These are phyloP conservation scores for Pseudoatta argentina DNA, from an alignment of 1,140 invertebrate genomes.

Conservation along the genomic window DNA sequence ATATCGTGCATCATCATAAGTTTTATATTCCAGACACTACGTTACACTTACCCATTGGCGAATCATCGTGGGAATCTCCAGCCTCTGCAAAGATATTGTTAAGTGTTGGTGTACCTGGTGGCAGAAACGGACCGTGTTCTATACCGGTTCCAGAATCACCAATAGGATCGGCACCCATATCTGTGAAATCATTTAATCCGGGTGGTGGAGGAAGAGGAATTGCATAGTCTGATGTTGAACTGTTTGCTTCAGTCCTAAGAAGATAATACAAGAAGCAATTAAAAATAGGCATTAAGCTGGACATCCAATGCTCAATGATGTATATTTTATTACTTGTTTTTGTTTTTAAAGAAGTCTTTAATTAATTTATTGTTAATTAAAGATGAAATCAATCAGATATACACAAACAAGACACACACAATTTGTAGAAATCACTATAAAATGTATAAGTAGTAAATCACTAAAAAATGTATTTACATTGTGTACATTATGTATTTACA, in stretches of 20 bases:
- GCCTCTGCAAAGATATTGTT: conserved; percentile 84
- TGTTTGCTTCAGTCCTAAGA: conserved; percentile 83
- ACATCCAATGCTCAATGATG: no score
- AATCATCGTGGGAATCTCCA: conserved; percentile 82
- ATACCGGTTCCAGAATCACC: conserved; percentile 75
- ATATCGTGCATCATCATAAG: background rate
- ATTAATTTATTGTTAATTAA: no score
- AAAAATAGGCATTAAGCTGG: background rate
- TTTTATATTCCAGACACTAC: background rate
- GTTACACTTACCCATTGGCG: conserved; percentile 79
- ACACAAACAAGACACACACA: background rate
- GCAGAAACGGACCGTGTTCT: conserved; percentile 83
- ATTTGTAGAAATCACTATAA: background rate
- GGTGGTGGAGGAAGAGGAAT: conserved; percentile 84
- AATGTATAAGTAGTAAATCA: background rate
- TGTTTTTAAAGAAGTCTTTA: no score
- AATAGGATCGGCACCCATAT: conserved; percentile 79
- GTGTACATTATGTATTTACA: background rate
- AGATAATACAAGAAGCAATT: background rate
- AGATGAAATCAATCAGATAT: background rate
- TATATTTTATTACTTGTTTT: no score
- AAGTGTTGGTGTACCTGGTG: conserved; percentile 77
- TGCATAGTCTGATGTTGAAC: conserved; percentile 82
- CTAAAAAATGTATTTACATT: background rate
- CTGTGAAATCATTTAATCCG: conserved; percentile 80